These are phyloP conservation scores for Drosophila atripex DNA, from an alignment of 2,888 invertebrate genomes.

Conservation along the genomic window DNA sequence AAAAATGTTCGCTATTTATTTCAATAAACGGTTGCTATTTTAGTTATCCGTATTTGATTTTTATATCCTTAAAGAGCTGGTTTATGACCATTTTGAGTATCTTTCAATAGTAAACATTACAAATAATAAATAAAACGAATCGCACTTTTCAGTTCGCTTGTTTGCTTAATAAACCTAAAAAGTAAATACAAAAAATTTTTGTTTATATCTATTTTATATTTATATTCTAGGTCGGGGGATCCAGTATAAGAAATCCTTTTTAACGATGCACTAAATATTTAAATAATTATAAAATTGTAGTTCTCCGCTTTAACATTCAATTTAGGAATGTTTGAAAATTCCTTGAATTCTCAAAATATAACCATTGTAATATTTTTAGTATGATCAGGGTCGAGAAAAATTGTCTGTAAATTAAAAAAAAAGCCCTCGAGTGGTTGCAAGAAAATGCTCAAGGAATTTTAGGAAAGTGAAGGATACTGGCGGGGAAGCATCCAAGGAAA, in stretches of 20 bases:
- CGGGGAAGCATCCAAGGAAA: not conserved
- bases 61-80: no score
- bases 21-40: no score
- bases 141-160: no score
- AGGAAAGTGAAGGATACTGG: not conserved
- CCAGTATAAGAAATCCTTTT: not conserved
- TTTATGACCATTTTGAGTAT: no score
- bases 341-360: not conserved
- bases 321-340: not conserved
- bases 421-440: not conserved
- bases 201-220: no score
- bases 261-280: not conserved
- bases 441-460: not conserved
- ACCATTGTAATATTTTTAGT: not conserved
- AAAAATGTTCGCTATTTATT: no score
- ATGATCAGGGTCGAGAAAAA: not conserved
- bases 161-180: no score
- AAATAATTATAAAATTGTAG: not conserved
- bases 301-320: not conserved
- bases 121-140: no score
- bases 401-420: not conserved
- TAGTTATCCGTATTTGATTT: no score
- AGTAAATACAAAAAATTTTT: no score
- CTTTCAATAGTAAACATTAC: no score
- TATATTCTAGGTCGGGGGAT: no score